Base-by-base conservation (phyloP, 1,140 invertebrate species). In the Aphaenogaster floridana region DNA sequence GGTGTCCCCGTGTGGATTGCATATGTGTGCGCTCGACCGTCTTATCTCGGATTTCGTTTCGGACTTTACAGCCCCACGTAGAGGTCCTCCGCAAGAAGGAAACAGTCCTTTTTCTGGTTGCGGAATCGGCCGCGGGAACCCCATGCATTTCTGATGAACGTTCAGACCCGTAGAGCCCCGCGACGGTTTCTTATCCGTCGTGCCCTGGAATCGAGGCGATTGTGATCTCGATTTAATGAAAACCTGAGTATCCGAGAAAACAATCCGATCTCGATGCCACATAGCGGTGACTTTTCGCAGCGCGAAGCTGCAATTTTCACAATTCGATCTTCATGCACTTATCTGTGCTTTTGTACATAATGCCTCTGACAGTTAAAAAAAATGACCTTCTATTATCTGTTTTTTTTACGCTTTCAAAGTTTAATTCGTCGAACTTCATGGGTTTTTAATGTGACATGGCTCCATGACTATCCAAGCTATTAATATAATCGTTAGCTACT, bases 131-230 rank as follows among this genome's bases (percentile, higher is more conserved):
- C 80, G 21, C 61, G 79, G 48, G 45, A 93, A 94, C 89, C 92
- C 93, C 92, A 95, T 95, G 93, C 94, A 95, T 95, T 95, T 95
- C 94, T 94, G 94, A 95, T 95, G 94, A 95, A 95, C 92, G 69
- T 68, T 61, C 86, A 45, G 45, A 54, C 42, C 21, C 42, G 83
- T 78, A 54, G 36, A 81, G 21, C 71, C 84, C 68, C 68, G 34
- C 78, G 54, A 15, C 66, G 34, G 45, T 54, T 86, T 84, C 86
- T 76, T 86, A 84, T 64, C 21, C 80, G 88, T 28, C 86, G 89
- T 86, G 72, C 36, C 17, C 88, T 68, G 72, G 87, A 87, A 79
- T 80, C 80, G 89, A 85, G 78, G 42, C 92, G 93, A 93, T 94
- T 92, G 94, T 84, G 89, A 94, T 95, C 94, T 86, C 90, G 91